Conservation (phyloP, 2,797 vertebrate genomes). For the Trachurus trachurus region DNA sequence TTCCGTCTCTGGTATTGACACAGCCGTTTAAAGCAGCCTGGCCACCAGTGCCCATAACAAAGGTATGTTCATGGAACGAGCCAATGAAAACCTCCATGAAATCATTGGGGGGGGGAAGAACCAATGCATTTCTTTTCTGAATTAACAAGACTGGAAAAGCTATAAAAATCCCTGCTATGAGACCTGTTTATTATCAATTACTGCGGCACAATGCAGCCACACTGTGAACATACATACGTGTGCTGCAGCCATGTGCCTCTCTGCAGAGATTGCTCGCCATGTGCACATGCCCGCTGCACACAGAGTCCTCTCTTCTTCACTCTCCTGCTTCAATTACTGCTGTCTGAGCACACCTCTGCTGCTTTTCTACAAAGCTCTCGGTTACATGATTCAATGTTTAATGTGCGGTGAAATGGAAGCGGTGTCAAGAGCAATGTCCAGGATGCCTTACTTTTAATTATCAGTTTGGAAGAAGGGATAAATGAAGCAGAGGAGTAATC, state of each 20-base stretch:
- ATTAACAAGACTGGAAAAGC: slow-evolving; percentile 84
- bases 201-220: slow-evolving; percentile 61
- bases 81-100: slow-evolving; percentile 63
- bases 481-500: neutral
- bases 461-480: slow-evolving; percentile 1
- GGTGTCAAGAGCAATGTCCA: slow-evolving; percentile 18
- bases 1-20: slow-evolving; percentile 85
- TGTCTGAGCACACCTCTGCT: slow-evolving; percentile 44
- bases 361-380: slow-evolving; percentile 34
- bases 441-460: slow-evolving; percentile 17
- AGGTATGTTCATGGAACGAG: slow-evolving; percentile 81
- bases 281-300: slow-evolving; percentile 52
- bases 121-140: slow-evolving; percentile 75
- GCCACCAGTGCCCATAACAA: slow-evolving; percentile 76
- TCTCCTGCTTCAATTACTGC: slow-evolving; percentile 51
- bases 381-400: slow-evolving; percentile 24
- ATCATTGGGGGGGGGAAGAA: slow-evolving; percentile 65
- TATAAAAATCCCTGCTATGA: slow-evolving; percentile 77
- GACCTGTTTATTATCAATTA: slow-evolving; percentile 83
- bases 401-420: slow-evolving; percentile 33
- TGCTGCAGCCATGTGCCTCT: slow-evolving; percentile 68
- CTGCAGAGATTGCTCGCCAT: slow-evolving; percentile 53
- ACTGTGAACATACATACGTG: slow-evolving; percentile 70
- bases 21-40: slow-evolving; percentile 70
- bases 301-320: slow-evolving; percentile 55